Percentiles rank a stretch among this genome's conserved stretches.
phyloP scores from a whole-genome alignment of 2,888 invertebrate genomes.

The Diloba caeruleocephala region DNA sequence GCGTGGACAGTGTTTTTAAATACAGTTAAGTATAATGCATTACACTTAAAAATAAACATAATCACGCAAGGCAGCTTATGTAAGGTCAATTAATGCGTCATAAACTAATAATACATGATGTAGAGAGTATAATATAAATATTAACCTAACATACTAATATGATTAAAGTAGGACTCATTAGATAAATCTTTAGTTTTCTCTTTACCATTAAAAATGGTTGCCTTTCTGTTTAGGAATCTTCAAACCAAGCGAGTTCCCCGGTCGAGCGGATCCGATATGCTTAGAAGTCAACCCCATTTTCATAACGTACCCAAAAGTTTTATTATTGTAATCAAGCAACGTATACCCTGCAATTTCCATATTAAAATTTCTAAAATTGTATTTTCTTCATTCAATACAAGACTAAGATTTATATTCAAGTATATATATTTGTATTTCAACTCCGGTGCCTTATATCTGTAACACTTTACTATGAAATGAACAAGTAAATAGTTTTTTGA shows the following conservation, averaged over 20 bases:
- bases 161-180: background rate
- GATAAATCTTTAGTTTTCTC: background rate
- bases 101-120: too few species aligned
- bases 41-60: constrained; percentile 2
- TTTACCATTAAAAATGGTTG: background rate
- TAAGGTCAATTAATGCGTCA: background rate
- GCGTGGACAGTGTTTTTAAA: constrained; percentile 13
- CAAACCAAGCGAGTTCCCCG: too few species aligned
- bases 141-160: too few species aligned
- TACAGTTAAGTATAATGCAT: constrained; percentile 41
- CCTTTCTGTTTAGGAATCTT: constrained; percentile 13
- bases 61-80: constrained; percentile 5
- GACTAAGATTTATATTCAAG: constrained; percentile 23
- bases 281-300: constrained; percentile 20
- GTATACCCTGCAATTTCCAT: constrained; percentile 24
- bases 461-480: constrained; percentile 21
- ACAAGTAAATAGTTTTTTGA: constrained; percentile 56
- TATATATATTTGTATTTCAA: constrained; percentile 37
- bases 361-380: constrained; percentile 43
- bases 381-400: constrained; percentile 38
- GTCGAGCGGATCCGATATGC: constrained; percentile 16
- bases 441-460: constrained; percentile 50
- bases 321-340: constrained; percentile 38
- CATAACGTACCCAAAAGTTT: constrained; percentile 19
- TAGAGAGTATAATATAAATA: too few species aligned